Percentiles rank a stretch among this genome's conserved stretches.
Conservation (phyloP, 2,113 vertebrate species). For the Mus musculus region DNA sequence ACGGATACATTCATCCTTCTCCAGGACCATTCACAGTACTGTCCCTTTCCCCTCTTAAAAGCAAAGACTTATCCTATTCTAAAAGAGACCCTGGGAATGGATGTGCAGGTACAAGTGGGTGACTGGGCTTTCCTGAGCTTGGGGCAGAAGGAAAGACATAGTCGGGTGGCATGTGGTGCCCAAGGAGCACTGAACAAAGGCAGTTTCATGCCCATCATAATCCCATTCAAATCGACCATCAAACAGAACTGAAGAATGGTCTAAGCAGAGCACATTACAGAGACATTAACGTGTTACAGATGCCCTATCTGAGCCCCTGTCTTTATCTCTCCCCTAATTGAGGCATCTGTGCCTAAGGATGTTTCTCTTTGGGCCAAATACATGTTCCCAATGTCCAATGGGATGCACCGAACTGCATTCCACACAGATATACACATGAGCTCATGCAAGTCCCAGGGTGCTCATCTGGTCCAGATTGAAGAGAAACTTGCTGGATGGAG, state of each 20-base stretch:
- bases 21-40: neutral
- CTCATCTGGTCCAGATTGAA: slow-evolving; percentile 88
- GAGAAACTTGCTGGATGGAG: slow-evolving; percentile 87
- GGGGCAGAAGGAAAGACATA: rapidly evolving
- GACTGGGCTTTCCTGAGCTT: neutral
- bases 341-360: slow-evolving; percentile 72
- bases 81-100: neutral
- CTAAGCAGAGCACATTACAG: neutral
- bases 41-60: neutral
- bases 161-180: neutral
- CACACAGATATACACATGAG: slow-evolving; percentile 85
- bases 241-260: neutral
- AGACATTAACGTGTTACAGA: slow-evolving; percentile 60
- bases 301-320: slow-evolving; percentile 54
- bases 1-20: neutral
- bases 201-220: neutral
- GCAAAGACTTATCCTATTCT: neutral
- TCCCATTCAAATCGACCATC: slow-evolving; percentile 28
- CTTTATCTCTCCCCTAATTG: slow-evolving; percentile 73
- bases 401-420: slow-evolving; percentile 83
- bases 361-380: slow-evolving; percentile 69
- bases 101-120: neutral
- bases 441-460: slow-evolving; percentile 86
- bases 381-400: slow-evolving; percentile 70
- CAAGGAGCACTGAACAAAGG: neutral